These are phyloP conservation scores for Drosophila mojavensis DNA, from an alignment of 1,140 invertebrate species.

Conservation along the genomic window DNA sequence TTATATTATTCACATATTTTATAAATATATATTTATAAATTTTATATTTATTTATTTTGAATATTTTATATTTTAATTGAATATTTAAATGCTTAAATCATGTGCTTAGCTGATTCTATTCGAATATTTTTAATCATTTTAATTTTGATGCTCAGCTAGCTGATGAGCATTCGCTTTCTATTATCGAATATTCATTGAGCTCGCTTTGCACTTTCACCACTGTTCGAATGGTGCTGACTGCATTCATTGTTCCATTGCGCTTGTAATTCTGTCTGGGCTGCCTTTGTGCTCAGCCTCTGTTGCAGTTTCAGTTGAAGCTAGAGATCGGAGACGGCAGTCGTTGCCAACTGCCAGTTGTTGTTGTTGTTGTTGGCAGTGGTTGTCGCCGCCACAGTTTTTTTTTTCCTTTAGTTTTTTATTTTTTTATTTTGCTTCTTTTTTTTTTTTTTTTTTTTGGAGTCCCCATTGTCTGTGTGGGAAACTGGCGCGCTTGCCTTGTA, in stretches of 20 bases:
- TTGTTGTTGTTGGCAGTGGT: slow-evolving; percentile 12
- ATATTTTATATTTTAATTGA: no score
- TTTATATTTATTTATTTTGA: no score
- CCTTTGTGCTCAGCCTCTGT: slow-evolving; percentile 54
- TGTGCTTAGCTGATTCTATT: neutral
- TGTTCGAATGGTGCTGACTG: slow-evolving; percentile 73
- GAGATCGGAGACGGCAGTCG: slow-evolving; percentile 34
- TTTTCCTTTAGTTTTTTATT: no score
- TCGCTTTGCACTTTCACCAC: slow-evolving; percentile 56
- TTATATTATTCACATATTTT: no score
- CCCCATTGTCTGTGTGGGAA: slow-evolving; percentile 79
- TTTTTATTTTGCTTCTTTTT: neutral
- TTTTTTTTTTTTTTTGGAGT: slow-evolving; percentile 20
- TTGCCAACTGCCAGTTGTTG: slow-evolving; percentile 32
- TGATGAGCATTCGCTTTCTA: slow-evolving; percentile 40
- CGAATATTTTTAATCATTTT: no score
- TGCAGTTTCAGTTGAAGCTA: slow-evolving; percentile 28
- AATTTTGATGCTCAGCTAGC: neutral
- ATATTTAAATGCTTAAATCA: neutral
- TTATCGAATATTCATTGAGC: slow-evolving; percentile 45
- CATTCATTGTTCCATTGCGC: slow-evolving; percentile 71
- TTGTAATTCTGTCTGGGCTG: slow-evolving; percentile 71
- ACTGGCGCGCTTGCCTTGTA: slow-evolving; percentile 64
- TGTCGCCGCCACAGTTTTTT: slow-evolving; percentile 41
- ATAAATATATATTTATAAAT: no score